phyloP scores from a whole-genome alignment of 2,797 vertebrate genomes.

The Limosa lapponica region DNA sequence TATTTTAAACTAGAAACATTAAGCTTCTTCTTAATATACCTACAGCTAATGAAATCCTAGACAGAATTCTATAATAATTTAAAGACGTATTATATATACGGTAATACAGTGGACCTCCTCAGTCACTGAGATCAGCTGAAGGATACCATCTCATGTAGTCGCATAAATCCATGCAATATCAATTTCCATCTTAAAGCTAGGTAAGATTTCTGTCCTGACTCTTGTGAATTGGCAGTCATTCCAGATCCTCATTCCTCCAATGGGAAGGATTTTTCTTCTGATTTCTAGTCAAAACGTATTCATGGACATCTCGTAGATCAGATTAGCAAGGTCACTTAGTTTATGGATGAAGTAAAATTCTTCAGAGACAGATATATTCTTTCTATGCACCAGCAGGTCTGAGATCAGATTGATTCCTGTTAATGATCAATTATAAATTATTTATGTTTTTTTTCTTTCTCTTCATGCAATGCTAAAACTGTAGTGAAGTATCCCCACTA shows the following conservation, averaged over 20 bases:
- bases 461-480: neutral
- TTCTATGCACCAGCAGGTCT: neutral
- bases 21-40: neutral
- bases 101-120: neutral
- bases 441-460: neutral
- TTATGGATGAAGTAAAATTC: neutral
- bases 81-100: neutral
- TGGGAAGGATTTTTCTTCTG: neutral
- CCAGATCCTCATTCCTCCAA: neutral
- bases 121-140: neutral
- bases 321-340: neutral
- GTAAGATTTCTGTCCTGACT: neutral
- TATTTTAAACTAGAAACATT: neutral
- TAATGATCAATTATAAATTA: neutral
- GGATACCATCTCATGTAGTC: neutral
- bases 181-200: neutral
- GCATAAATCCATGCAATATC: neutral
- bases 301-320: neutral
- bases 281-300: neutral
- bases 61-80: neutral
- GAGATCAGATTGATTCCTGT: neutral
- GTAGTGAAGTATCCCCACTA: neutral
- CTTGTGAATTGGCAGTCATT: neutral
- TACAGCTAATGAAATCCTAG: neutral
- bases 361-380: neutral